Base-by-base conservation (phyloP, 2,797 vertebrate genomes). In the Potorous gilbertii region DNA sequence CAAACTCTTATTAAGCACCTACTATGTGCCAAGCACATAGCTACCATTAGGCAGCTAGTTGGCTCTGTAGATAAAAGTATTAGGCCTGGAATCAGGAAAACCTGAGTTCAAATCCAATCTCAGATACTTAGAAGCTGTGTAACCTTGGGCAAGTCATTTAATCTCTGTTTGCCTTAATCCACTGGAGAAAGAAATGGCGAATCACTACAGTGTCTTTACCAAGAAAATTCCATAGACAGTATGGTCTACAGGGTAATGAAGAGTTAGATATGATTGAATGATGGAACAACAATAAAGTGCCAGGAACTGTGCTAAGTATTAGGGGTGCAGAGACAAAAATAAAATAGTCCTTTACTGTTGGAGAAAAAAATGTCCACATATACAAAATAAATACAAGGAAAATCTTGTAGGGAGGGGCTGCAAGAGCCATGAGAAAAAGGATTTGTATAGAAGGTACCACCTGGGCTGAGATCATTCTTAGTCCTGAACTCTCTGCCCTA, bases 121-220 rank as follows among this genome's bases (percentile, higher is more conserved):
- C 40, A 16, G 90, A 1, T 1, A 46, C 11, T 81, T 59, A 14
- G 56, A 54, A 55, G 66, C 5, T 56, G 81, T 90, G 59, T 92
- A 29, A 9, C 54, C 12, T 56, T 34, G 18, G 14, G 3, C 55
- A 96, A 95, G 74, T 56, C 46, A 87, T 27, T 92, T 28, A 54
- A 89, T 92, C 29, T 57, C 59, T 66, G 62, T 89, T 31, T 81
- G 57, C 12, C 81, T 96, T 56, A n/a, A 29, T 92, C 93, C 94
- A 74, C 29, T 29, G 28, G 62, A 66, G 14, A n/a, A 66, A 14
- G 34, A 66, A 66, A 66, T n/a, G 16, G 62, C 16, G n/a, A 18
- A n/a, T 34, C 34, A n/a, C 34, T 66, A 5, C 34, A 66, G 62
- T 18, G 12, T n/a, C 34, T 74, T 40, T 74, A 6, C 59, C 16